Base-by-base conservation (phyloP, 2,797 vertebrate species). In the Notolabrus celidotus region DNA sequence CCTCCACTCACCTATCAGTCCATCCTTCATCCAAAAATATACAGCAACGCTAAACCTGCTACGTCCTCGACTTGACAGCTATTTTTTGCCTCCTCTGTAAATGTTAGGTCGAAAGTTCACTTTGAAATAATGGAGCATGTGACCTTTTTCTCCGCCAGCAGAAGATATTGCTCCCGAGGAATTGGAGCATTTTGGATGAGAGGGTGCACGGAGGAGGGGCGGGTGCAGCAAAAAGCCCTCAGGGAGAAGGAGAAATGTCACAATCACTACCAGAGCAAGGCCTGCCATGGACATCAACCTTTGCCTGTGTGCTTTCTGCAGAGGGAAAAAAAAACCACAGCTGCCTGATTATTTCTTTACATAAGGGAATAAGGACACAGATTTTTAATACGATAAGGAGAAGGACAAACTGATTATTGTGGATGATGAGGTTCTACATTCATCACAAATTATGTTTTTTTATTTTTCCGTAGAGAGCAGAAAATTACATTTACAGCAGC, bases 31-130 rank as follows among this genome's bases (percentile, higher is more conserved):
- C 82, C 68, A 19, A 64, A 80, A 84, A 91, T 50, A 86, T 59
- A 77, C 71, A 78, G 53, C 67, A 43, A 17, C 2, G 46, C 79
- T 74, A 81, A 88, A 85, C 83, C 82, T 46, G 82, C 78, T 45
- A 79, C 65, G 53, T 88, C 83, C 52, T 85, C 74, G 58, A 80
- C 80, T 76, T 82, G 73, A 73, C 71, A 39, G 83, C 71, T 89
- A 86, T 92, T 91, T 91, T 92, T 76, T 60, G 79, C 86, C 82
- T 88, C 82, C 83, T 86, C 88, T 81, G 84, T 90, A 93, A 94
- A 94, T 91, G 92, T 90, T 93, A 91, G 92, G 93, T 92, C 89
- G 70, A 90, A 90, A 92, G 92, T 93, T 93, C 91, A 86, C 81
- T 88, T 82, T 88, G 88, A 91, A 93, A 93, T 93, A 92, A 93